Evolutionary conservation across 2,113 vertebrate genomes (phyloP), one percentile per base, ranked within the genome.

Genomic region (Motacilla alba): DNA sequence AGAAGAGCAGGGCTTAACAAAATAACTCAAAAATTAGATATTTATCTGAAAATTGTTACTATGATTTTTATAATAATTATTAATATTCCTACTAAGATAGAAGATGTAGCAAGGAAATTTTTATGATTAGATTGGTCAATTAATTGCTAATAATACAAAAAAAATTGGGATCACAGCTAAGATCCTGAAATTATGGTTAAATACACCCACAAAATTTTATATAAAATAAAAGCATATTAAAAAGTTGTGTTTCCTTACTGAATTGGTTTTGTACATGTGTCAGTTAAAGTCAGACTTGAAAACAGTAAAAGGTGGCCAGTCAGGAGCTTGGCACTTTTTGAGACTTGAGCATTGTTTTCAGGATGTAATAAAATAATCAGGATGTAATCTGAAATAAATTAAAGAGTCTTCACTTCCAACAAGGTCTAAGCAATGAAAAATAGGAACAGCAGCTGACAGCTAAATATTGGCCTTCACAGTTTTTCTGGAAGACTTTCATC

Each of bases 41-140:
- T 92, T 90, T 92, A 56, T 66, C 58, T 49, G 13, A 82, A 41
- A 83, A 67, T 24, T 64, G 33, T 69, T 75, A 17, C 19, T 55
- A 15, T 69, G 20, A 55, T 41, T 84, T 88, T 82, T 70, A 2
- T 16, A 66, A 52, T 55, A 6, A 10, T 59, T 53, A 39, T 55
- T 82, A 58, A 37, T 70, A 46, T 66, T 60, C 6, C 16, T 67
- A 24, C 15, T 63, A 46, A 39, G 26, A 67, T 5, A 30, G 18
- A 31, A 0, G 1, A 62, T 43, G 12, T 31, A 80, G 19, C 0
- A 3, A 76, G 13, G 33, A 84, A 59, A 19, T 0, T 0, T 78
- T 83, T 78, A 16, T 55, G 12, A 53, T 39, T 31, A 30, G 22
- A 24, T 69, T 2, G 0, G 9, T 49, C 27, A 59, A 68, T 52